phyloP scores from a whole-genome alignment of 1,140 invertebrate genomes.

The Battus philenor region DNA sequence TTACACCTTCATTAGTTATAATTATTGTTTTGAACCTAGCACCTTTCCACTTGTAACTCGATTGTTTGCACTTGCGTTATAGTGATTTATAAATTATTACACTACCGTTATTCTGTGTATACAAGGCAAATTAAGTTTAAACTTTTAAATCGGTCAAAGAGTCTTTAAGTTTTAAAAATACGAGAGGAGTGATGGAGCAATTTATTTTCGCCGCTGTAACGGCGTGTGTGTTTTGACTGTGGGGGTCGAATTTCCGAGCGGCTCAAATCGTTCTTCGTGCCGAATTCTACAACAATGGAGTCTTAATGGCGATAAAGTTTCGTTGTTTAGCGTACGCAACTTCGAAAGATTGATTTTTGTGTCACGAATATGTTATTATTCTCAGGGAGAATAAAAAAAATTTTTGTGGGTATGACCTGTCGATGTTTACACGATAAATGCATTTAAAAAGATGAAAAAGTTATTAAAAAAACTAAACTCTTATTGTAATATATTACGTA shows the following conservation, averaged over 20 bases:
- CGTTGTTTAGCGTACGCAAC: constrained; percentile 27
- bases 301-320: constrained; percentile 33
- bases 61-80: constrained; percentile 32
- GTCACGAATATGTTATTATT: too few species aligned
- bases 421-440: too few species aligned
- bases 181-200: not conserved
- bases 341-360: constrained; percentile 28
- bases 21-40: constrained; percentile 18
- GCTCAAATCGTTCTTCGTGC: constrained; percentile 54
- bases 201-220: constrained; percentile 15
- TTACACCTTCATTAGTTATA: constrained; percentile 22
- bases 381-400: too few species aligned
- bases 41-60: constrained; percentile 23
- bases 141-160: constrained; percentile 8
- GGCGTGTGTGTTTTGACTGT: constrained; percentile 40
- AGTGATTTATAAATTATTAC: constrained; percentile 32
- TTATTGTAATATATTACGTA: too few species aligned
- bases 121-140: constrained; percentile 15
- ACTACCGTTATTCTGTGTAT: constrained; percentile 31
- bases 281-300: constrained; percentile 47
- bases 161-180: not conserved
- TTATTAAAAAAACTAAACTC: too few species aligned
- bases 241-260: constrained; percentile 37
- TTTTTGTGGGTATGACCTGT: too few species aligned
- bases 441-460: too few species aligned